Percentiles rank a stretch among this genome's conserved stretches.
These are phyloP conservation scores for Siniperca obscura DNA, from an alignment of 2,797 vertebrate species.

Conservation along the genomic window DNA sequence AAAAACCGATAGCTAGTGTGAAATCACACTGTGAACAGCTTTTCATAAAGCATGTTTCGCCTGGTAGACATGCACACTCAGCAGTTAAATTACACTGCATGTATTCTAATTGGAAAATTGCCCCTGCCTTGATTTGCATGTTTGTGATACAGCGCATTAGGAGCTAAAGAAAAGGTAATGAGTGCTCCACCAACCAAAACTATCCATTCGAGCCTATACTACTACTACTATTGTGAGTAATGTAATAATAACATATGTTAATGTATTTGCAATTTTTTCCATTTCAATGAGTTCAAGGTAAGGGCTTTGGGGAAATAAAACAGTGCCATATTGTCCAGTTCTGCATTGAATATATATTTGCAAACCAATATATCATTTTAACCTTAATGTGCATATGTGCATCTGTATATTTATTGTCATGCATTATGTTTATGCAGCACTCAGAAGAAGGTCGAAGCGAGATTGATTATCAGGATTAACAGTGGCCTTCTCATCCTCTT, in stretches of 20 bases:
- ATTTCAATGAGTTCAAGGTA: neutral
- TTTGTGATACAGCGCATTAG: slow-evolving; percentile 36
- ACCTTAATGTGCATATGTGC: neutral
- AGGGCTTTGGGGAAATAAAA: neutral
- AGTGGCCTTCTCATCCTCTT: neutral
- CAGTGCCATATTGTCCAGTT: neutral
- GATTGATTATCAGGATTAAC: neutral
- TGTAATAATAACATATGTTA: slow-evolving; percentile 2
- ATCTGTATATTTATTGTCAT: slow-evolving; percentile 15
- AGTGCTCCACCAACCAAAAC: neutral
- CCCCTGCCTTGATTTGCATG: slow-evolving; percentile 32
- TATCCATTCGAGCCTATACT: neutral
- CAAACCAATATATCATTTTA: neutral
- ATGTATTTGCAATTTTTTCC: slow-evolving; percentile 3
- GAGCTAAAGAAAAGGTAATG: slow-evolving; percentile 2
- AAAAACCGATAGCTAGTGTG: slow-evolving; percentile 16
- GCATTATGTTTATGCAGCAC: slow-evolving; percentile 26
- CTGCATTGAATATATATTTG: slow-evolving; percentile 3
- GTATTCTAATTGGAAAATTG: slow-evolving; percentile 47
- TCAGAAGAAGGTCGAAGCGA: slow-evolving; percentile 4
- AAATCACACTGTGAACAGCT: slow-evolving; percentile 25
- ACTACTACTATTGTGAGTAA: neutral
- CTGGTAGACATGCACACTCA: slow-evolving; percentile 16
- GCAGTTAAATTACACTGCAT: slow-evolving; percentile 38
- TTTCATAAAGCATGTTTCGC: slow-evolving; percentile 1